Evolutionary conservation across 2,113 vertebrate species (phyloP), one percentile per base, ranked within the genome.

Genomic region (Promerops cafer): DNA sequence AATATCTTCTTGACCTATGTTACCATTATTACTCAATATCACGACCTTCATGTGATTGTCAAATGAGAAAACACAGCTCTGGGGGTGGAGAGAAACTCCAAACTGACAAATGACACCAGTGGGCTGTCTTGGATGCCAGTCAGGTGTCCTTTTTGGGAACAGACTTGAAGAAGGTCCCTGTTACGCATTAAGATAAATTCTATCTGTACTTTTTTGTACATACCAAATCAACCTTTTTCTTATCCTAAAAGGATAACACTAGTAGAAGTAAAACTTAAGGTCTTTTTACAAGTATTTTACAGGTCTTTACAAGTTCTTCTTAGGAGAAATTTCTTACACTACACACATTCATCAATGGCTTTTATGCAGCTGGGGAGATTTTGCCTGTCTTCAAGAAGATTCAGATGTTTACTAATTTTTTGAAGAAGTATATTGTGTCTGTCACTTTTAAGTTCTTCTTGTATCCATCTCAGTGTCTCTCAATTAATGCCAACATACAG

Each of bases 41-140:
- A 77, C 0, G 82, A 95, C 91, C 92, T 96, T 94, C 76, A 86
- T 83, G 71, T 10, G 44, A 74, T 59, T 96, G 84, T 90, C 95
- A 90, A 90, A 86, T 96, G 95, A 77, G 82, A 91, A 88, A 97
- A 89, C 54, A 50, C 76, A 91, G 87, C 82, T 92, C 63, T 63
- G 24, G 52, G 81, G 35, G 90, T 59, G 93, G 93, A 83, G 92
- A 83, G 82, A 79, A 91, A 83, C 52, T 74, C 54, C 70, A 86
- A 6, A 90, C 54, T 93, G 93, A 90, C 75, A 94, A 74, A 81
- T 95, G 90, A 83, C 79, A 96, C 71, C 85, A 90, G 42, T 8
- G 2, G 59, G 27, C 75, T 93, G 30, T 84, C 44, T 72, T 71
- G 61, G 83, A 78, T 92, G 53, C 47, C 87, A 47, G 56, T 86